Percentiles rank a stretch among this genome's conserved stretches.
phyloP scores from a whole-genome alignment of 2,113 vertebrate genomes.

The Zosterops lateralis region DNA sequence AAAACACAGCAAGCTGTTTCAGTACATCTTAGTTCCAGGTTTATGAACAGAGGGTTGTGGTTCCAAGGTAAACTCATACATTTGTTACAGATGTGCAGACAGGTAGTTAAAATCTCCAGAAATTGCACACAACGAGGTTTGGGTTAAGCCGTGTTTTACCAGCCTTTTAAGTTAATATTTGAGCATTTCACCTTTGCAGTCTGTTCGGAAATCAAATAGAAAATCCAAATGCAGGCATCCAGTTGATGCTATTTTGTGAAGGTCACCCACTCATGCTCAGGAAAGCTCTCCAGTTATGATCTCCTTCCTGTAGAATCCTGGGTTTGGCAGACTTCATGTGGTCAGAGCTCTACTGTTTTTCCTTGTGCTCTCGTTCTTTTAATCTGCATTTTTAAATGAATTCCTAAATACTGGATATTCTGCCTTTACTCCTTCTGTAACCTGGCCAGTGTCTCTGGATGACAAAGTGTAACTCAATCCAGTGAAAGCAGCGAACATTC shows the following conservation, averaged over 20 bases:
- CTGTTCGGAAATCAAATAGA: background rate
- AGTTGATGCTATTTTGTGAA: background rate
- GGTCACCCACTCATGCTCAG: background rate
- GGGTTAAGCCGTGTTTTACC: background rate
- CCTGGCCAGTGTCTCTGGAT: background rate
- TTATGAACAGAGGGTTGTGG: background rate
- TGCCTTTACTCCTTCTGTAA: background rate
- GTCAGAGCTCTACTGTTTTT: background rate
- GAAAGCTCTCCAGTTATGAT: background rate
- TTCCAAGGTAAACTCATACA: background rate
- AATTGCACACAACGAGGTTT: background rate
- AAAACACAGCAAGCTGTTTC: constrained; percentile 11
- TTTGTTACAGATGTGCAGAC: constrained; percentile 5
- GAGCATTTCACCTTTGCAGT: background rate
- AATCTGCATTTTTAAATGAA: background rate
- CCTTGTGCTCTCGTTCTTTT: background rate
- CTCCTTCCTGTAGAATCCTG: background rate
- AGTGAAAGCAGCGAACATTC: background rate
- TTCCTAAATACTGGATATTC: background rate
- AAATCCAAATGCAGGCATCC: background rate
- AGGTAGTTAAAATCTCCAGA: background rate
- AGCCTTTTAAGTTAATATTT: background rate
- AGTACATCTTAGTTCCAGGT: background rate
- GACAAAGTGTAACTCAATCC: background rate
- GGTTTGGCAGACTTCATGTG: background rate